Conservation (phyloP, 1,140 invertebrate genomes). For the Ridgeia piscesae region DNA sequence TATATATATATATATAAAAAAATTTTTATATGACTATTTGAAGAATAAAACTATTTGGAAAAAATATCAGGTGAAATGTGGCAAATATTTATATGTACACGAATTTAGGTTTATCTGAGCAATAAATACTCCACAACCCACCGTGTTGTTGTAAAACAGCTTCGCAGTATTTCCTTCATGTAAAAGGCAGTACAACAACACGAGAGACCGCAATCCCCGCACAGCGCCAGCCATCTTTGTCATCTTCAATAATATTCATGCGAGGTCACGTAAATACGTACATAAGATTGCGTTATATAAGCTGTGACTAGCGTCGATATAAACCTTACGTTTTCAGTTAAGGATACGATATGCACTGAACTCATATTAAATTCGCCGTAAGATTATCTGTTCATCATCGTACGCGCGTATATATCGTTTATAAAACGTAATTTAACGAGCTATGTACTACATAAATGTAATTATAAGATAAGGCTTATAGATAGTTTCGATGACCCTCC, state of each 20-base stretch:
- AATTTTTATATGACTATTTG: too few relatives aligned
- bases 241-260: not conserved
- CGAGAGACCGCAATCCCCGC: not conserved
- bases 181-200: not conserved
- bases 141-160: not conserved
- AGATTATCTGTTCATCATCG: not conserved
- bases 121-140: not conserved
- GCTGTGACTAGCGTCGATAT: too few relatives aligned
- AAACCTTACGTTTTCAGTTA: too few relatives aligned
- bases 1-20: too few relatives aligned
- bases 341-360: too few relatives aligned
- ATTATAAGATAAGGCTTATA: not conserved
- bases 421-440: not conserved
- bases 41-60: not conserved
- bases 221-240: not conserved
- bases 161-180: not conserved
- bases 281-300: too few relatives aligned
- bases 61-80: not conserved
- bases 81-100: not conserved
- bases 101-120: not conserved
- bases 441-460: too few relatives aligned
- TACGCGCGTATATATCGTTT: not conserved
- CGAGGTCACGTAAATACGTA: too few relatives aligned
- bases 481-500: not conserved
- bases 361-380: too few relatives aligned